Base-by-base conservation (phyloP, 2,797 vertebrate genomes). In the Serranus cabrilla region DNA sequence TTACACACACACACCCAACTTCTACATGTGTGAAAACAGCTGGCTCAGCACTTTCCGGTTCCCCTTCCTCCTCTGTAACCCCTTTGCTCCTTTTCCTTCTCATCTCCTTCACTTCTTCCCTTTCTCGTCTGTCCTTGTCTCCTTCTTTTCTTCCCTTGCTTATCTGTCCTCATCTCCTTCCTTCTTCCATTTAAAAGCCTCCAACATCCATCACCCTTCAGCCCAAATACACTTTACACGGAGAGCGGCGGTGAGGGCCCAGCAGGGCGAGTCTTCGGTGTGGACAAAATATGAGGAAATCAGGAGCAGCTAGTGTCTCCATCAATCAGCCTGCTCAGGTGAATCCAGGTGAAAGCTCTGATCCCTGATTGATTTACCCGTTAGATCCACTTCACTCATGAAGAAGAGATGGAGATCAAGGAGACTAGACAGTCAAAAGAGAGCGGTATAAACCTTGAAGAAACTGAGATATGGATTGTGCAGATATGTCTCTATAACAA, bases 281-380 rank as follows among this genome's bases (percentile, higher is more conserved):
- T 85, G 89, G 85, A 85, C 80, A 67, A 83, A 90, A 93, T 88
- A 87, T 85, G 78, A 86, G 84, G 68, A 88, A 69, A 91, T 90
- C 89, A 80, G 73, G 61, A 70, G 73, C 69, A 31, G 66, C 84
- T 61, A 60, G 81, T 79, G 78, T 92, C 80, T 84, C 85, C 90
- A 90, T 90, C 85, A 77, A 76, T 91, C 87, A 90, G 69, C 42
- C 60, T 74, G 63, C 82, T 87, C 82, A 83, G 87, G 86, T 87
- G 84, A 88, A 85, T 84, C 78, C 87, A 85, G 81, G 81, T 85
- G 81, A 80, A 76, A 62, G 71, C 82, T 78, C 80, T 74, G 82
- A 86, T 83, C 74, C 80, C 79, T 64, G 78, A 89, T 87, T 86
- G 89, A 88, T 90, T 88, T 82, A 75, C 55, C 72, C 73, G 76